These are phyloP conservation scores for Helleia helle DNA, from an alignment of 2,888 invertebrate species.

Conservation along the genomic window DNA sequence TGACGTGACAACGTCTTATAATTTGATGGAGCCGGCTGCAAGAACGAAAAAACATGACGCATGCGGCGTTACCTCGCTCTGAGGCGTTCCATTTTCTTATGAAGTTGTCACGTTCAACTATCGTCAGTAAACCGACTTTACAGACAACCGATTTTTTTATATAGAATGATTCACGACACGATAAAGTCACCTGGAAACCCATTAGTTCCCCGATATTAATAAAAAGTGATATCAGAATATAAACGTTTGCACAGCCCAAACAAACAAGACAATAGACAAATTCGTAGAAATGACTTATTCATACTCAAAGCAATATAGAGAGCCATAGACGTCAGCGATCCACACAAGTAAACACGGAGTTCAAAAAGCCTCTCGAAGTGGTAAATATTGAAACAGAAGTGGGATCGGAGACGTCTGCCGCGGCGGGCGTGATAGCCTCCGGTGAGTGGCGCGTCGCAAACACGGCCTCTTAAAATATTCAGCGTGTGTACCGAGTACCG, in stretches of 20 bases:
- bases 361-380: constrained; percentile 71
- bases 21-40: too few relatives aligned
- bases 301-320: constrained; percentile 67
- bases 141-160: too few relatives aligned
- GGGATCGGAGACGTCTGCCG: constrained; percentile 61
- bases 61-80: too few relatives aligned
- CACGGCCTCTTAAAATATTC: constrained; percentile 59
- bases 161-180: too few relatives aligned
- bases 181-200: too few relatives aligned
- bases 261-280: constrained; percentile 44
- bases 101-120: too few relatives aligned
- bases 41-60: too few relatives aligned
- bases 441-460: constrained; percentile 71
- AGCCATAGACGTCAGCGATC: constrained; percentile 66
- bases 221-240: too few relatives aligned
- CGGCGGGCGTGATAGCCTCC: constrained; percentile 65
- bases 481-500: constrained; percentile 49
- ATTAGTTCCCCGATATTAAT: too few relatives aligned
- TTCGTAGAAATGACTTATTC: constrained; percentile 63
- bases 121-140: too few relatives aligned
- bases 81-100: too few relatives aligned
- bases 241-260: constrained; percentile 43
- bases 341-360: constrained; percentile 71
- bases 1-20: too few relatives aligned
- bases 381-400: constrained; percentile 74